These are phyloP conservation scores for Pseudococcus viburni DNA, from an alignment of 2,888 invertebrate genomes.

Conservation along the genomic window DNA sequence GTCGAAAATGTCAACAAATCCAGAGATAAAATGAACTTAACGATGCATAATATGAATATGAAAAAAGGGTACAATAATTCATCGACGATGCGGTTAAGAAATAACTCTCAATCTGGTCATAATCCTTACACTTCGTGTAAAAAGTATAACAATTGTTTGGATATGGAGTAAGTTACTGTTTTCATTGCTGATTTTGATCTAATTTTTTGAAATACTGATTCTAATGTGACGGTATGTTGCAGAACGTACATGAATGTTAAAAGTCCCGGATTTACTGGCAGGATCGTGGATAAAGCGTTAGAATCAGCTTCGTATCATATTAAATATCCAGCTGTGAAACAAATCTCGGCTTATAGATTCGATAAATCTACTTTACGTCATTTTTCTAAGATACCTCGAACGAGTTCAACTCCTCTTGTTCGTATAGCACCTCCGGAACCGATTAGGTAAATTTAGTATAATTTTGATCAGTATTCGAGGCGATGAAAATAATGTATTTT, in stretches of 20 bases:
- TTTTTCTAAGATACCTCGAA: constrained; percentile 51
- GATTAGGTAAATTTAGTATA: constrained; percentile 12
- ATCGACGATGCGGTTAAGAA: not conserved
- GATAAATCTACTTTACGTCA: constrained; percentile 62
- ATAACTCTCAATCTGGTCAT: not conserved
- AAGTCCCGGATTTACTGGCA: constrained; percentile 59
- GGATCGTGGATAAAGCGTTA: constrained; percentile 55
- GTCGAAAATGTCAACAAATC: not conserved
- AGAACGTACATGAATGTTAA: constrained; percentile 62
- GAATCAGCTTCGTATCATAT: constrained; percentile 63
- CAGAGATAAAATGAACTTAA: not conserved
- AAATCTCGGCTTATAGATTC: constrained; percentile 58
- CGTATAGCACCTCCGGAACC: constrained; percentile 58
- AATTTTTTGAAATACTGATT: not conserved
- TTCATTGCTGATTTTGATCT: not conserved
- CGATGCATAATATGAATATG: constrained; percentile 10
- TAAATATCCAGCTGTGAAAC: constrained; percentile 61
- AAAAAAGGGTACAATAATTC: constrained; percentile 3
- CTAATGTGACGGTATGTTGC: not conserved
- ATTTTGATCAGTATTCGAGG: not conserved
- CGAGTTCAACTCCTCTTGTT: constrained; percentile 29
- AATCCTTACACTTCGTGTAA: not conserved
- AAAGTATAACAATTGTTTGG: constrained; percentile 50
- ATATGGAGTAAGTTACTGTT: constrained; percentile 50
- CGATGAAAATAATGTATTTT: not conserved